Base-by-base conservation (phyloP, 2,888 invertebrate species). In the Acanthosepion lycidas region DNA sequence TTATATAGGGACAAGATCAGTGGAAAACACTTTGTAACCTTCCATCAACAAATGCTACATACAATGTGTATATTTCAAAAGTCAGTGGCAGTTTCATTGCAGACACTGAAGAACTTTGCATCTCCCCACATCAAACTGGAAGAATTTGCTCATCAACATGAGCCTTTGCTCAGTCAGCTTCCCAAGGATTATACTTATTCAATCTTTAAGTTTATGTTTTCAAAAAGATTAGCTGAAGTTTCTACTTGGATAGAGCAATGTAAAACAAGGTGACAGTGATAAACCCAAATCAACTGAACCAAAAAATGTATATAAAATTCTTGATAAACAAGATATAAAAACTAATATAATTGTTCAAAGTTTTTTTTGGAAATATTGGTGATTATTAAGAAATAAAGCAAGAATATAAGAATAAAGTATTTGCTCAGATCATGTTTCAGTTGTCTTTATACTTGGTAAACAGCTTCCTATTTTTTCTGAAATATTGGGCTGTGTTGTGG, bases 31-130 rank as follows among this genome's bases (percentile, higher is more conserved):
- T 97, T 97, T 95, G 94, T 96, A 4, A 95, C 95, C 64, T 97
- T 97, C 95, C 97, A 97, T 95, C 94, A 95, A 53, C 95, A 96
- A 94, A 97, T 97, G 96, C 96, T 97, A 91, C 95, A 96, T 64
- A 96, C 97, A 18, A 96, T 96, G 95, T 97, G 97, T 95, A 94
- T 97, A 23, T 97, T 97, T 95, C 96, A 97, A 55, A 95, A 95
- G 51, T 94, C 95, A 2, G 96, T 97, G 0, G 96, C 97, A 6
- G 96, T 96, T 49, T 95, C 96, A 33, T 94, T 96, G 94, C 55
- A 94, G n/a, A 94, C 94, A 93, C 95, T 96, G 6, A 94, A 94
- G 51, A 55, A 95, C 23, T 94, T 95, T 26, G 92, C 95, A 28
- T 94, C 95, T 20, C 96, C 96, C 12, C 95, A 96, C 94, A 93